A percentile compares a stretch with the other conserved stretches of the same genome.
These are phyloP conservation scores for Tachina grossa DNA, from an alignment of 2,888 invertebrate species.

Conservation along the genomic window DNA sequence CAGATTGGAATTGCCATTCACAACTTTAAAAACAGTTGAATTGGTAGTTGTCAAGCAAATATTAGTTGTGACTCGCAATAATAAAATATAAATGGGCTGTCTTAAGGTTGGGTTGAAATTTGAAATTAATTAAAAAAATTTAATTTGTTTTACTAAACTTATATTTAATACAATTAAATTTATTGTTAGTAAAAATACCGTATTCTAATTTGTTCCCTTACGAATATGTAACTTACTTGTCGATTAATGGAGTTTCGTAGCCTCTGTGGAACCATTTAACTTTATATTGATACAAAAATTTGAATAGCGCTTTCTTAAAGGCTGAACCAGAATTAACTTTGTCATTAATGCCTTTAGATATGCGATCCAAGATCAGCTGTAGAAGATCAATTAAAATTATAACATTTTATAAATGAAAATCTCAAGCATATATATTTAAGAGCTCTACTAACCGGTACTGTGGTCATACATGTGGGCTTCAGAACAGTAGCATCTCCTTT, in stretches of 20 bases:
- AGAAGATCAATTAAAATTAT: constrained; percentile 9
- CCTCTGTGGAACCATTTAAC: constrained; percentile 91
- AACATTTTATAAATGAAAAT: background rate
- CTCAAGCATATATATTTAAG: constrained; percentile 41
- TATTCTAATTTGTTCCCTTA: background rate
- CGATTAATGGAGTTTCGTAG: constrained; percentile 90
- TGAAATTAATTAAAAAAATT: background rate
- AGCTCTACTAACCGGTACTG: constrained; percentile 91
- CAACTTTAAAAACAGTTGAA: too few species aligned
- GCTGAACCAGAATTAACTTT: constrained; percentile 93
- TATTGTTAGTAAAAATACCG: too few species aligned
- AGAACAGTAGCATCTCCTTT: constrained; percentile 96
- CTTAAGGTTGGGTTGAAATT: background rate
- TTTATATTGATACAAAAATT: constrained; percentile 97
- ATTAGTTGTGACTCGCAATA: too few species aligned
- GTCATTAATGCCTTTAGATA: constrained; percentile 98
- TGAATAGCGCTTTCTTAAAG: constrained; percentile 92
- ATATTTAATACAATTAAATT: too few species aligned
- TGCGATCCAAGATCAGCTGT: constrained; percentile 97
- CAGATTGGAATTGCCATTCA: too few species aligned
- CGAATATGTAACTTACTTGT: constrained; percentile 83
- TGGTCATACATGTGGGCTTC: constrained; percentile 96
- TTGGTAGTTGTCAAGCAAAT: too few species aligned
- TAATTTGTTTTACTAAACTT: too few species aligned
- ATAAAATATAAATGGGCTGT: too few species aligned